Evolutionary conservation across 2,113 vertebrate genomes (phyloP).

Genomic region (Myiopsitta monachus): DNA sequence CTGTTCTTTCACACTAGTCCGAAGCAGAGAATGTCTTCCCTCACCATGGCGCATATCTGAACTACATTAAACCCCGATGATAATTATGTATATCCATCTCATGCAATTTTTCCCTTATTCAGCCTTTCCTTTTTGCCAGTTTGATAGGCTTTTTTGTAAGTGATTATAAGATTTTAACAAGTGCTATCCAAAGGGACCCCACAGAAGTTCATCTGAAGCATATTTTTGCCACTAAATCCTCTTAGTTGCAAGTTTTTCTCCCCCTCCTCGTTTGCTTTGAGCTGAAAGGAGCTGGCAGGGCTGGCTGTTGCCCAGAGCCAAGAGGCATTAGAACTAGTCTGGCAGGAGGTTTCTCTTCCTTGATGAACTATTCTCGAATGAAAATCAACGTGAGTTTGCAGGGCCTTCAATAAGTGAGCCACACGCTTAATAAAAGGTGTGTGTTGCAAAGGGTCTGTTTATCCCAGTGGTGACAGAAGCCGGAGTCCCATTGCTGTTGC

Average conservation of each 20-base stretch:
- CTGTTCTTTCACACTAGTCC: not conserved
- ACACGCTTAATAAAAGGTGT: constrained; percentile 11
- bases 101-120: not conserved
- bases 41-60: not conserved
- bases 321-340: not conserved
- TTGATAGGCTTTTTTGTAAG: not conserved
- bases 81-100: not conserved
- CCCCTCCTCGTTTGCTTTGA: not conserved
- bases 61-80: not conserved
- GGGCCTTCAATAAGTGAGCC: constrained; percentile 47
- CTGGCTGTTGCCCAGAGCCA: not conserved
- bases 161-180: not conserved
- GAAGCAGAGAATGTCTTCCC: not conserved
- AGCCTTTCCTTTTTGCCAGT: not conserved
- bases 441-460: constrained; percentile 37
- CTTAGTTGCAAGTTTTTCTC: not conserved
- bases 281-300: not conserved
- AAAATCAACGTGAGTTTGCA: constrained; percentile 47
- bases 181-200: not conserved
- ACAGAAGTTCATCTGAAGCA: not conserved
- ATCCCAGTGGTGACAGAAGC: constrained; percentile 42
- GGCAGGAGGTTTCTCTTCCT: constrained; percentile 17
- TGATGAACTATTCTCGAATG: not conserved
- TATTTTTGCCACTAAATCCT: not conserved
- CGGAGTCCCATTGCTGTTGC: not conserved